phyloP scores from a whole-genome alignment of 53 echinoderm and acorn worm genomes.

The Luidia sarsii region DNA sequence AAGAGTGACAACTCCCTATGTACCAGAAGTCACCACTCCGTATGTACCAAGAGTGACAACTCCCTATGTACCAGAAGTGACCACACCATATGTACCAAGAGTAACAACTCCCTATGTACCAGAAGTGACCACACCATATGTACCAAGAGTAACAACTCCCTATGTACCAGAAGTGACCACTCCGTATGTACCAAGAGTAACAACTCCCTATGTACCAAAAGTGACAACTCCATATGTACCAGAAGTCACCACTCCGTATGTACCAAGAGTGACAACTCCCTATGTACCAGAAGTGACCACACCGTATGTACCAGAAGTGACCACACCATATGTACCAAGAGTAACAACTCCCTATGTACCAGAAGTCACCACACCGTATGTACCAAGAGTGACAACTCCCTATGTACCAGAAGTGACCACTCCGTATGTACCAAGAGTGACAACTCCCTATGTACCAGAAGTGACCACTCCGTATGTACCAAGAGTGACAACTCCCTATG shows the following conservation, averaged over 20 bases:
- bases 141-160: not conserved
- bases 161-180: not conserved
- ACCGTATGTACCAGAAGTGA: not conserved
- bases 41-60: not conserved
- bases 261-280: constrained; percentile 5
- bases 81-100: constrained; percentile 20
- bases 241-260: constrained; percentile 18
- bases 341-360: not conserved
- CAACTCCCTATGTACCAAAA: not conserved
- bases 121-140: not conserved
- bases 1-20: not conserved
- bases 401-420: constrained; percentile 13
- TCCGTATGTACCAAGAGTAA: not conserved
- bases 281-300: constrained; percentile 8
- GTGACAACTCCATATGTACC: not conserved
- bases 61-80: not conserved
- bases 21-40: not conserved
- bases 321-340: not conserved
- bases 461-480: not conserved
- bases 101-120: constrained; percentile 15
- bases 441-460: constrained; percentile 9
- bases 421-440: constrained; percentile 14
- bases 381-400: not conserved
- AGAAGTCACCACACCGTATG: not conserved
- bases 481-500: not conserved